These are phyloP conservation scores for Adelognathus sp. DNA, from an alignment of 2,888 invertebrate genomes.

Conservation along the genomic window DNA sequence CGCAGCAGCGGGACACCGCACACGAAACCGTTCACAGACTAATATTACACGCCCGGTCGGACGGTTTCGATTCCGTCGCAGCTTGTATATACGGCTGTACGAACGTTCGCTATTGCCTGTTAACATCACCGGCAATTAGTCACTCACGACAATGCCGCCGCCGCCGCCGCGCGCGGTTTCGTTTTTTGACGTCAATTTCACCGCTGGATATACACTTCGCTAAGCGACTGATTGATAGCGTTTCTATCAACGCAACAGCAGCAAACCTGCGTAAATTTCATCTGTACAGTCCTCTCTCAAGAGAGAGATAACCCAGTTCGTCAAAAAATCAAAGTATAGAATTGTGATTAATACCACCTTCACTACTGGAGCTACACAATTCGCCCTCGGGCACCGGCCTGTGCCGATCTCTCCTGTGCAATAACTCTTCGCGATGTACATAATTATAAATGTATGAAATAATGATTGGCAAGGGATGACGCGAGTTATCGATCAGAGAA, in stretches of 20 bases:
- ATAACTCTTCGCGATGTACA: not conserved
- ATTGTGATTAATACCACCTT: conserved; percentile 46
- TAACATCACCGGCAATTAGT: conserved; percentile 68
- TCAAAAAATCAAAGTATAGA: conserved; percentile 50
- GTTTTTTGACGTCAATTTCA: not conserved
- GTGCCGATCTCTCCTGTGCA: not conserved
- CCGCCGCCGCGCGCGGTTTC: conserved; percentile 49
- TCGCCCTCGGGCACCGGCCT: conserved; percentile 11
- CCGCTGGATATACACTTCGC: not conserved
- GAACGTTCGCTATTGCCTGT: conserved; percentile 31
- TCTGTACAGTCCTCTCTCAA: conserved; percentile 22
- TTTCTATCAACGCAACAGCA: conserved; percentile 62
- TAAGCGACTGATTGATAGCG: conserved; percentile 72
- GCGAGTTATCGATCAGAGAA: conserved; percentile 10
- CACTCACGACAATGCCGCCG: conserved; percentile 72
- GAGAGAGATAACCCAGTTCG: conserved; percentile 34
- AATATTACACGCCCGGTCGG: conserved; percentile 18
- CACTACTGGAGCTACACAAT: conserved; percentile 13
- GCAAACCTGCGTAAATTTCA: conserved; percentile 38
- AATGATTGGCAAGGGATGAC: conserved; percentile 32
- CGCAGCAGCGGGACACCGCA: not conserved
- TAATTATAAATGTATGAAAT: conserved; percentile 1
- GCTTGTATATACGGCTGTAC: conserved; percentile 24
- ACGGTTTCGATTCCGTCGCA: conserved; percentile 18
- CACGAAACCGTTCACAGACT: conserved; percentile 22